A percentile compares a stretch with the other conserved stretches of the same genome.
phyloP scores from a whole-genome alignment of 1,140 invertebrate species.

The Popillia japonica region DNA sequence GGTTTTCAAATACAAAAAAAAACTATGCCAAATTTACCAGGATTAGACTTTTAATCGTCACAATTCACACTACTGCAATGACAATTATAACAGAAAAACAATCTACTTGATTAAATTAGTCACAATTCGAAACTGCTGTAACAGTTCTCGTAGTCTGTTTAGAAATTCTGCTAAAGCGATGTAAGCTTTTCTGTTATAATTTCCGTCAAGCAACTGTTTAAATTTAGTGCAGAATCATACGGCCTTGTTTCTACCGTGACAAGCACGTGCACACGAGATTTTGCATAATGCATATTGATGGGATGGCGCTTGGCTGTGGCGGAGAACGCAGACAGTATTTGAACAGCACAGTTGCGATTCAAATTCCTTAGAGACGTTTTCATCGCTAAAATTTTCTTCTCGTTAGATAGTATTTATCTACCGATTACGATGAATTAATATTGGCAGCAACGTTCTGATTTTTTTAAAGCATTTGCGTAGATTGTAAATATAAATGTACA shows the following conservation, averaged over 20 bases:
- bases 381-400: neutral
- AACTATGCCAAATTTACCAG: no score
- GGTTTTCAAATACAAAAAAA: no score
- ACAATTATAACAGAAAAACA: no score
- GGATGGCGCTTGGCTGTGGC: neutral
- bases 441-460: neutral
- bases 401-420: neutral
- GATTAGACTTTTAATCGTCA: no score
- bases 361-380: neutral
- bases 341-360: neutral
- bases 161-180: no score
- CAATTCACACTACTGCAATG: no score
- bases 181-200: no score
- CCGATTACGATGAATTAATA: neutral
- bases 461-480: neutral
- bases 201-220: neutral
- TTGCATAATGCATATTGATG: neutral
- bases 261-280: neutral
- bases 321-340: neutral
- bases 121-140: no score
- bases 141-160: no score
- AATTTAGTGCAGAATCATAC: neutral
- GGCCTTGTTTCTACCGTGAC: neutral
- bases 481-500: no score
- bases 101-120: no score